Evolutionary conservation across 2,113 vertebrate species (phyloP), one percentile per base, ranked within the genome.

Genomic region (Hystrix cristata): DNA sequence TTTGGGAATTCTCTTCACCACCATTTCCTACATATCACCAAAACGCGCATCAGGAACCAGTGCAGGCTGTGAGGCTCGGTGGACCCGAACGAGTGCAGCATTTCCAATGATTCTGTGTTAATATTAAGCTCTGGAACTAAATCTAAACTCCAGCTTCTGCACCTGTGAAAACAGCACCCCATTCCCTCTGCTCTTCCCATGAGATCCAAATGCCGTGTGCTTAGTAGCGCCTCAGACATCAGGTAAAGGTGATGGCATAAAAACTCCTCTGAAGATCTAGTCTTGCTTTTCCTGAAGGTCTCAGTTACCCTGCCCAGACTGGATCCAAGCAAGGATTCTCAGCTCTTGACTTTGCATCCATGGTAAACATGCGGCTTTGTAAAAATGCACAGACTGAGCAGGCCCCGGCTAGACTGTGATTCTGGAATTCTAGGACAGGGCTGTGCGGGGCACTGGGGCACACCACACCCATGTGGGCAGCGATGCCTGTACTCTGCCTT

Each of bases 1-100:
- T 69, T 59, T 48, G 92, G 80, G 59, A 89, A 87, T 90, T 78
- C 46, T 69, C 84, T 92, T 95, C n/a, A 82, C 86, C 64, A 46
- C 65, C 53, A 65, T 84, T 79, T 13, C 43, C 76, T 94, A 81
- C 57, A 71, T 60, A 95, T 76, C 34, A 89, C 31, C 76, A 76
- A 87, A 90, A 84, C 84, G 87, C 94, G 69, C 48, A 94, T 34
- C 55, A 95, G 90, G 46, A 72, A 74, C 43, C 29, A 80, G 25
- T 64, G 85, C 21, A 92, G 1, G 27, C 62, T 51, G 13, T 59
- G 62, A 78, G 55, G 86, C 83, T 97, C 89, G 55, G 23, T 60
- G 57, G 25, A 38, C 23, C 62, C 71, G 67, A 81, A 92, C 55
- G n/a, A 89, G 85, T 25, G 65, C 23, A 84, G 38, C 43, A 46